Percentiles rank a stretch among this genome's conserved stretches.
These are phyloP conservation scores for Neopelma chrysocephalum DNA, from an alignment of 2,797 vertebrate species.

Conservation along the genomic window DNA sequence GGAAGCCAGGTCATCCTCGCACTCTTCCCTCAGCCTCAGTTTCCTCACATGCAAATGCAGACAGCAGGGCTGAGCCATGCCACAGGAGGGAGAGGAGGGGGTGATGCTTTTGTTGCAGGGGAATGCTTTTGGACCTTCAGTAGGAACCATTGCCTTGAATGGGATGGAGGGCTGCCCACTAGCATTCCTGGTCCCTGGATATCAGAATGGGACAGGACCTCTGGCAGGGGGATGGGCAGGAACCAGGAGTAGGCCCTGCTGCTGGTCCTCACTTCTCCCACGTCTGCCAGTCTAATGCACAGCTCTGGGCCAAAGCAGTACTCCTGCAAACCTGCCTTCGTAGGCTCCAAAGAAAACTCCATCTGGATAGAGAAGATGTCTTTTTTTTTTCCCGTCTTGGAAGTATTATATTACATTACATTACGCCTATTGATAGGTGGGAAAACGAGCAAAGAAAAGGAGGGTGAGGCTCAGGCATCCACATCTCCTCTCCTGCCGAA, in stretches of 20 bases:
- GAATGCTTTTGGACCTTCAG: neutral
- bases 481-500: neutral
- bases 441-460: neutral
- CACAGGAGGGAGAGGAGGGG: fast-evolving
- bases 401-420: neutral
- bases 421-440: neutral
- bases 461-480: neutral
- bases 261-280: neutral
- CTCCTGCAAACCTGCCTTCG: neutral
- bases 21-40: fast-evolving
- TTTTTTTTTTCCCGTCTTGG: fast-evolving
- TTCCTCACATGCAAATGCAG: fast-evolving
- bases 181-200: neutral
- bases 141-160: fast-evolving
- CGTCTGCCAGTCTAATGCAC: fast-evolving
- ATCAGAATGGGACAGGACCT: fast-evolving
- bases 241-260: neutral
- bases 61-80: fast-evolving
- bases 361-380: neutral
- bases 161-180: neutral
- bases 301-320: fast-evolving
- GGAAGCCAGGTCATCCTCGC: neutral
- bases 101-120: neutral
- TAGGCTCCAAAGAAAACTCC: neutral
- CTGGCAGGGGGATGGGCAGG: neutral